Percentiles rank a stretch among this genome's conserved stretches.
Conservation (phyloP, 2,113 vertebrate genomes). For the Thomomys bottae region DNA sequence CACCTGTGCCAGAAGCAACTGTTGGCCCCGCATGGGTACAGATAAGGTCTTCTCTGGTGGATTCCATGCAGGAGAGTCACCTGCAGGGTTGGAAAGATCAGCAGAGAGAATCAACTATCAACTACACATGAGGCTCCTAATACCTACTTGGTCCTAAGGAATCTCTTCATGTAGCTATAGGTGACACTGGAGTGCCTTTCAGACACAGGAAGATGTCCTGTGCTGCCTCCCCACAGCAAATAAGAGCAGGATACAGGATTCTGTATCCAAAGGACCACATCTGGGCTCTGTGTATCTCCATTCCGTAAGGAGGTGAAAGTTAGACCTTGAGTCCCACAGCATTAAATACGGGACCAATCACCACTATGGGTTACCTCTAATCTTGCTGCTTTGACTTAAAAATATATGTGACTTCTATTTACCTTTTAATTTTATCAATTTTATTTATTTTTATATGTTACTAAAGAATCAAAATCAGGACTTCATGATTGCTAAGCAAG, state of each 20-base stretch:
- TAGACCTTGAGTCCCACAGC: fast-evolving
- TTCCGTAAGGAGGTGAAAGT: background rate
- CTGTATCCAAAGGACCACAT: background rate
- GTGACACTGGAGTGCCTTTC: too few species aligned
- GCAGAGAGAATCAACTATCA: background rate
- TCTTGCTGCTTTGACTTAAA: too few species aligned
- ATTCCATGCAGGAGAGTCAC: fast-evolving
- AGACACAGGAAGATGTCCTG: too few species aligned
- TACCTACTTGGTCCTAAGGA: fast-evolving
- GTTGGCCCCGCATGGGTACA: fast-evolving
- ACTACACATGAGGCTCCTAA: fast-evolving
- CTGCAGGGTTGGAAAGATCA: constrained; percentile 16
- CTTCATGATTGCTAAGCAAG: background rate
- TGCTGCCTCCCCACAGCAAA: background rate
- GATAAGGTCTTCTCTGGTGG: fast-evolving
- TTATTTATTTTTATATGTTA: too few species aligned
- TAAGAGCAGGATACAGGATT: fast-evolving
- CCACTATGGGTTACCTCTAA: too few species aligned
- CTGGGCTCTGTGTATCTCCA: fast-evolving
- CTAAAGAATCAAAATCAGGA: background rate
- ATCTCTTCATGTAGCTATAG: too few species aligned
- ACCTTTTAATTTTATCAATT: too few species aligned
- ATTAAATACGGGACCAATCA: too few species aligned
- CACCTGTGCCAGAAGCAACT: constrained; percentile 58
- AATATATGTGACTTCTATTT: too few species aligned